phyloP scores from a whole-genome alignment of 2,888 invertebrate species.

The Antheraea assamensis region DNA sequence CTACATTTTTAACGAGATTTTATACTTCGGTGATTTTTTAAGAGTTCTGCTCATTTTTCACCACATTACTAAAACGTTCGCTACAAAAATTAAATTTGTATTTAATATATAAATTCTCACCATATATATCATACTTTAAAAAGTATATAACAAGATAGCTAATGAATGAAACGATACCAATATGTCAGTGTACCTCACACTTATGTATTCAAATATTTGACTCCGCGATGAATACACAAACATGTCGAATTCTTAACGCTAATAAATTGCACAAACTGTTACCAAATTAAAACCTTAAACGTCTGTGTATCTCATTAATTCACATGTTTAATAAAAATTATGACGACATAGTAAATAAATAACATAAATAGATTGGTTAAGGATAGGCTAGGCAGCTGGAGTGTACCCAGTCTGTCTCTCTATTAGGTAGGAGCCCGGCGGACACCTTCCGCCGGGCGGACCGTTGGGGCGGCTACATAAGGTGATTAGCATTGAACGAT shows the following conservation, averaged over 20 bases:
- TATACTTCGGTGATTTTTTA: too few species aligned
- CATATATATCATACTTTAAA: background rate
- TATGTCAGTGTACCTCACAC: background rate
- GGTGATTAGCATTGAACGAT: too few species aligned
- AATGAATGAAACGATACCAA: background rate
- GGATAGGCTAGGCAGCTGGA: too few species aligned
- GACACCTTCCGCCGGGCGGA: too few species aligned
- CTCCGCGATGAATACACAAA: background rate
- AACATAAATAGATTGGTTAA: background rate
- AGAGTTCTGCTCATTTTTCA: background rate
- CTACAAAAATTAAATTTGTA: background rate
- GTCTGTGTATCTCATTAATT: background rate
- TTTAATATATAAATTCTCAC: background rate
- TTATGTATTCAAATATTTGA: background rate
- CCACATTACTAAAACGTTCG: background rate
- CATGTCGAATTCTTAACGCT: background rate
- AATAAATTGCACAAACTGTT: slow-evolving; percentile 4
- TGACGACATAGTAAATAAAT: slow-evolving; percentile 1
- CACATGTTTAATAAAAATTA: slow-evolving; percentile 4
- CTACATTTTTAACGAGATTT: too few species aligned
- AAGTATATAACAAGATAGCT: background rate
- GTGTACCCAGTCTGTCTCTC: too few species aligned
- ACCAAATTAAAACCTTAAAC: background rate
- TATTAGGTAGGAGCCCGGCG: too few species aligned
- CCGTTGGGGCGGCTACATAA: too few species aligned